Evolutionary conservation across 2,113 vertebrate genomes (phyloP).

Genomic region (Rafetus swinhoei): DNA sequence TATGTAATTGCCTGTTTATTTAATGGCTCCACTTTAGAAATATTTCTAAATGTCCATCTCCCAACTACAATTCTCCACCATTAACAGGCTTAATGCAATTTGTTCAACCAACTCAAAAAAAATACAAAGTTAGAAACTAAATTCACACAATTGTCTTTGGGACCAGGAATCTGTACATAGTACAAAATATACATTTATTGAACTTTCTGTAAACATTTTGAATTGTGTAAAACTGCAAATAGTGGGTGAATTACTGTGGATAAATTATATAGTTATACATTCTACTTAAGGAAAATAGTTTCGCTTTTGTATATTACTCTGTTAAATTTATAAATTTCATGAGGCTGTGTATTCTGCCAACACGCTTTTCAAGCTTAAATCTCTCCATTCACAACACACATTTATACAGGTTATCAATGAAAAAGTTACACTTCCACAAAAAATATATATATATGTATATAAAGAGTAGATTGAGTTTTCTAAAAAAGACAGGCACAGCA

Average conservation of each 20-base stretch:
- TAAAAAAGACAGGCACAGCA: slow-evolving; percentile 79
- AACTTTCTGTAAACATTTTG: slow-evolving; percentile 83
- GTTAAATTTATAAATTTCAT: slow-evolving; percentile 75
- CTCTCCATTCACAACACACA: slow-evolving; percentile 73
- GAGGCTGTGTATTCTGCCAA: slow-evolving; percentile 79
- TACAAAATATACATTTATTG: slow-evolving; percentile 93
- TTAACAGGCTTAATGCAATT: slow-evolving; percentile 86
- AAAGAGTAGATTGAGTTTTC: slow-evolving; percentile 68
- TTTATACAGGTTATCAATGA: slow-evolving; percentile 73
- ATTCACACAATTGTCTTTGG: slow-evolving; percentile 86
- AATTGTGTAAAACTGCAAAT: slow-evolving; percentile 87
- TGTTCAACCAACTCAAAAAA: slow-evolving; percentile 84
- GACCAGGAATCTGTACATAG: slow-evolving; percentile 86
- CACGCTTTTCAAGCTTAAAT: slow-evolving; percentile 81
- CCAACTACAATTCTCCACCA: slow-evolving; percentile 81
- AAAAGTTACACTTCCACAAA: slow-evolving; percentile 72
- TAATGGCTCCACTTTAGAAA: slow-evolving; percentile 88
- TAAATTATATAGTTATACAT: slow-evolving; percentile 85
- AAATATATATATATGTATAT: slow-evolving; percentile 47
- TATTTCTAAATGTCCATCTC: slow-evolving; percentile 76
- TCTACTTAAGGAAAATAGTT: slow-evolving; percentile 86
- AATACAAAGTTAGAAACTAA: slow-evolving; percentile 87
- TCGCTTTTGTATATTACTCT: slow-evolving; percentile 78
- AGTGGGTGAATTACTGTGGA: slow-evolving; percentile 84
- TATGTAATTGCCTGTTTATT: slow-evolving; percentile 91